These are phyloP conservation scores for Theretra japonica DNA, from an alignment of 2,888 invertebrate genomes.

Conservation along the genomic window DNA sequence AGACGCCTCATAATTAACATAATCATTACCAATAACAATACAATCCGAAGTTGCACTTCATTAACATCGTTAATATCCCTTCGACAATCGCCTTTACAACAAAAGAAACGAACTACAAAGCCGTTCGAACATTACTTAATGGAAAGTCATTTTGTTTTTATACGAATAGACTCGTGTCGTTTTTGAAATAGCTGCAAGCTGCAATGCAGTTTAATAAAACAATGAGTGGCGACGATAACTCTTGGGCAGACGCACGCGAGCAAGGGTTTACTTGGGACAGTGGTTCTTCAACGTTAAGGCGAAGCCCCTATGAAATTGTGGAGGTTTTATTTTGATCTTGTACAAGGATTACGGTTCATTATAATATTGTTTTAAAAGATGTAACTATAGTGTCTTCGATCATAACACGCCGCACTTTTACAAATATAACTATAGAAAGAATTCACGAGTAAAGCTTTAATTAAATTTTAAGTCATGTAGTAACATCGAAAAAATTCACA, in stretches of 20 bases:
- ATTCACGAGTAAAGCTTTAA: too few relatives aligned
- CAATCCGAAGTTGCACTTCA: neutral
- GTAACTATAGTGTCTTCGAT: too few relatives aligned
- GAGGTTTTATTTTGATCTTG: neutral
- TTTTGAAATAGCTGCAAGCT: slow-evolving; percentile 18
- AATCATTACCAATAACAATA: neutral
- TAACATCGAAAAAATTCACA: too few relatives aligned
- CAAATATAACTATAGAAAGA: too few relatives aligned
- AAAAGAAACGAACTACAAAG: slow-evolving; percentile 2
- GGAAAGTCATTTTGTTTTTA: slow-evolving; percentile 18
- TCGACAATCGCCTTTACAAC: neutral
- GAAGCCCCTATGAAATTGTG: neutral
- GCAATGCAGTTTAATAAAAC: slow-evolving; percentile 18
- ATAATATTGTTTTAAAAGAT: too few relatives aligned
- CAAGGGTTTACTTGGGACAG: neutral
- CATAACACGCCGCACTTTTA: too few relatives aligned
- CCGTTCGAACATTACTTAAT: slow-evolving; percentile 18
- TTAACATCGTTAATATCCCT: slow-evolving; percentile 3
- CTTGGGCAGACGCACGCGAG: neutral
- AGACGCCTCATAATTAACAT: neutral
- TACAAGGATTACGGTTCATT: neutral
- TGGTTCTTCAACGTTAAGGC: neutral
- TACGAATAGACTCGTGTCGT: neutral
- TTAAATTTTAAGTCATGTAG: too few relatives aligned
- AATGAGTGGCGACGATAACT: slow-evolving; percentile 4